Evolutionary conservation across 2,797 vertebrate genomes (phyloP).

Genomic region (Anguilla megastoma): DNA sequence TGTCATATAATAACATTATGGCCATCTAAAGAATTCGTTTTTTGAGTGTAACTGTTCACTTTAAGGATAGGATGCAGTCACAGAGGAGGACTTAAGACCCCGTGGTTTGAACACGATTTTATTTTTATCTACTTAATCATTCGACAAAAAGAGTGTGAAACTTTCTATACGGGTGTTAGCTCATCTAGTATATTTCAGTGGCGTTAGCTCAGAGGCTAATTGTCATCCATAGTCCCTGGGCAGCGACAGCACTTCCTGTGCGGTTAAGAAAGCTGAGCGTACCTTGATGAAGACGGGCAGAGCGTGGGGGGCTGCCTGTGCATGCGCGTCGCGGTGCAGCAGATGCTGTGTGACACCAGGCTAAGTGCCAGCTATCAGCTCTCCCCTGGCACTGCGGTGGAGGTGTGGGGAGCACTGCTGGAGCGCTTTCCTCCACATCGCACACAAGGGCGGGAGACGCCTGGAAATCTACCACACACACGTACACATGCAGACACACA

Average conservation of each 20-base stretch:
- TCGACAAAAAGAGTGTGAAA: background rate
- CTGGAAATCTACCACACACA: conserved; percentile 8
- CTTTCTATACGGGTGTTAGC: background rate
- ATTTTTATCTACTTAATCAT: background rate
- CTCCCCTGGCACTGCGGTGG: background rate
- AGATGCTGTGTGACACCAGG: conserved; percentile 8
- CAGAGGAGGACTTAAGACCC: background rate
- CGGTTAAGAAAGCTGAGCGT: background rate
- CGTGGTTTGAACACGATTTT: background rate
- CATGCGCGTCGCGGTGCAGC: background rate
- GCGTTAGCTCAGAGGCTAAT: background rate
- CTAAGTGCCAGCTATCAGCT: background rate
- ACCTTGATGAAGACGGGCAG: background rate
- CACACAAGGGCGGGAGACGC: background rate
- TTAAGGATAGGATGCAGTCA: background rate
- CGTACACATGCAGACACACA: background rate
- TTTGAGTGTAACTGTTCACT: background rate
- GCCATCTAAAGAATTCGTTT: background rate
- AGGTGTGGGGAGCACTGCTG: background rate
- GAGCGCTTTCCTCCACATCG: background rate
- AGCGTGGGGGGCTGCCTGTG: background rate
- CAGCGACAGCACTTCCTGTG: background rate
- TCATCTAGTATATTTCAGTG: background rate
- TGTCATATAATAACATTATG: background rate
- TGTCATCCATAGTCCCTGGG: background rate